Percentiles rank a stretch among this genome's conserved stretches.
Conservation (phyloP, 2,113 vertebrate genomes). For the Cyprinodon tularosa region DNA sequence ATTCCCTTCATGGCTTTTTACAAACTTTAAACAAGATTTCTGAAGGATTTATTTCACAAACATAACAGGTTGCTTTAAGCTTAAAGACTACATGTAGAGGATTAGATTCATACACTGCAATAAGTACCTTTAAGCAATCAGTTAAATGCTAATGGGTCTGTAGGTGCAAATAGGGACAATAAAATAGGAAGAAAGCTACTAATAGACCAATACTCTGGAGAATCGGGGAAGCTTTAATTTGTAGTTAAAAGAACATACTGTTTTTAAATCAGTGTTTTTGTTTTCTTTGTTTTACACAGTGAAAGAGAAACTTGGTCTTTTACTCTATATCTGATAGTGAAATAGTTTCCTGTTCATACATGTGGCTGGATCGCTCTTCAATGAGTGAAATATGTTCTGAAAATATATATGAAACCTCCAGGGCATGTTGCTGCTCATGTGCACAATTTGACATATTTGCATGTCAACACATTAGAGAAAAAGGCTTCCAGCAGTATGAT, state of each 20-base stretch:
- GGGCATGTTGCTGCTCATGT: background rate
- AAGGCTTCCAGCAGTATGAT: background rate
- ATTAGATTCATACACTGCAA: background rate
- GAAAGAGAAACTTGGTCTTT: background rate
- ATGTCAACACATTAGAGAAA: background rate
- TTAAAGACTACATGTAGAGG: background rate
- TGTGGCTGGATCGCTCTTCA: background rate
- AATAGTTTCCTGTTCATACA: background rate
- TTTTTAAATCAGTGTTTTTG: background rate
- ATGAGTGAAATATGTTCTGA: background rate
- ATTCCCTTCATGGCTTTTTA: no score
- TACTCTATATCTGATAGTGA: background rate
- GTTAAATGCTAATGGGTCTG: background rate
- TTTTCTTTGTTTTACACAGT: background rate
- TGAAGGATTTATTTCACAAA: background rate
- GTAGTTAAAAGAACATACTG: background rate
- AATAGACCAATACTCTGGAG: background rate
- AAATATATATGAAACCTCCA: background rate
- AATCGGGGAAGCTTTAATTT: background rate
- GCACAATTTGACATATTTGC: background rate
- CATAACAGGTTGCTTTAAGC: background rate
- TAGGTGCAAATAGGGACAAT: background rate
- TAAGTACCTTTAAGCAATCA: background rate
- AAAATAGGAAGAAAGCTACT: background rate
- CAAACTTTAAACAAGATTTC: no score